Base-by-base conservation (phyloP, 2,113 vertebrate genomes). In the Siniperca knerii region DNA sequence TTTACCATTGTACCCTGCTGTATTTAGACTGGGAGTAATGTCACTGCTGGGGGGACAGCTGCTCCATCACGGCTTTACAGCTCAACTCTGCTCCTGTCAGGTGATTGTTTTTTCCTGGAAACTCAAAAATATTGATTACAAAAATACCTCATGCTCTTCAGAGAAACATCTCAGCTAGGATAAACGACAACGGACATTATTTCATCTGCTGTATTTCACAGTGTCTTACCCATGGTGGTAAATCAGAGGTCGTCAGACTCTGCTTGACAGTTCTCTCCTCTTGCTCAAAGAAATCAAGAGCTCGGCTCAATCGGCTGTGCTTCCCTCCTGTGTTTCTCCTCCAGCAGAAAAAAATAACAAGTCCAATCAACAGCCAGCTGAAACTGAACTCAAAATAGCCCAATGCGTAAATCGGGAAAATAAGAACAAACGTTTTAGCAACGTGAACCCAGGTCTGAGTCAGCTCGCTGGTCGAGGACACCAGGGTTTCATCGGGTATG, bases 321-420 rank as follows among this genome's bases (percentile, higher is more conserved):
- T 97, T 97, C 58, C 94, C 94, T 48, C 93, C 93, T 2, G 94
- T 90, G 94, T 95, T 97, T 82, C 94, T 95, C 87, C 95, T 95
- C 96, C 97, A 97, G 96, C 97, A 96, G 93, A 97, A 96, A 78
- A 98, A 96, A 75, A 97, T 88, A 71, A 96, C 94, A 37, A 99
- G 96, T 37, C 96, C 98, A 70, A 99, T 95, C 78, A 99, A 92
- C 74, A 99, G 94, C 98, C 98, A 99, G 92, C 97, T 98, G 95
- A 98, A 98, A 91, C 98, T 99, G 92, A 98, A 95, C 83, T 97
- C 97, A 84, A 98, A 96, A 94, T 98, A 99, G 2, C 98, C 98
- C 91, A 99, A 89, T 6, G 96, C 97, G 68, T 99, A 99, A 66
- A 99, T 97, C 0, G 98, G 98, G 91, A 99, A 97, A 77, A 99